Conservation (phyloP, 1,140 invertebrate species). For the Drosophila subpulchrella region DNA sequence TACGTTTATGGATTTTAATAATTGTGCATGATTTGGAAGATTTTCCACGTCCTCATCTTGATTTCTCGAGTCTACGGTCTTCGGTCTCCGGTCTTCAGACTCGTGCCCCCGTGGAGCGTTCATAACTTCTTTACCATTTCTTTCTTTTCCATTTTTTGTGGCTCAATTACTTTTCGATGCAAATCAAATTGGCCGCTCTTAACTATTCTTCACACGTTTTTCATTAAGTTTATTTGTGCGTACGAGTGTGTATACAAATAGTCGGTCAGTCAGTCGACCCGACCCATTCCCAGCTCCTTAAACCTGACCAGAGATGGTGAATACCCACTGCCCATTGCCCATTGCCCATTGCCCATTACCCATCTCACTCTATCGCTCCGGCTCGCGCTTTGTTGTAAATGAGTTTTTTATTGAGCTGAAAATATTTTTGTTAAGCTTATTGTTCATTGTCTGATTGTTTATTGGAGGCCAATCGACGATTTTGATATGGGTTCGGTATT, state of each 20-base stretch:
- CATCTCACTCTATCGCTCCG: conserved; percentile 11
- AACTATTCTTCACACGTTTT: conserved; percentile 84
- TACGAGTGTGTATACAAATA: conserved; percentile 32
- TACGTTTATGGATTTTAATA: conserved; percentile 84
- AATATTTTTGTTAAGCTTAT: conserved; percentile 73
- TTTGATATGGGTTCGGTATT: neutral
- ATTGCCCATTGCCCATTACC: neutral
- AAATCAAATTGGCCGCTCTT: conserved; percentile 83
- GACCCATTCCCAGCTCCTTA: conserved; percentile 41
- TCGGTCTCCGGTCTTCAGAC: conserved; percentile 6
- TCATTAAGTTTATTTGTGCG: conserved; percentile 65
- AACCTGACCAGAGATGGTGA: conserved; percentile 3
- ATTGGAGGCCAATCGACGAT: conserved; percentile 33
- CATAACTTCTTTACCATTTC: conserved; percentile 57
- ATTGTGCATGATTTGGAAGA: conserved; percentile 84
- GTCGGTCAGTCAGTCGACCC: neutral
- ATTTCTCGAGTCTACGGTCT: neutral
- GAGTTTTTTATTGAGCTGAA: conserved; percentile 72
- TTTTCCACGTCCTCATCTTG: conserved; percentile 52
- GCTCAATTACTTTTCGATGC: conserved; percentile 84
- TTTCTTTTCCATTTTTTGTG: conserved; percentile 46
- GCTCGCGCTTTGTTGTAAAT: conserved; percentile 60
- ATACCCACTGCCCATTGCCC: conserved; percentile 1
- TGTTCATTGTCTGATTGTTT: conserved; percentile 70
- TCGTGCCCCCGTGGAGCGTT: conserved; percentile 72